phyloP scores from a whole-genome alignment of 2,888 invertebrate genomes.

The Tinea trinotella region DNA sequence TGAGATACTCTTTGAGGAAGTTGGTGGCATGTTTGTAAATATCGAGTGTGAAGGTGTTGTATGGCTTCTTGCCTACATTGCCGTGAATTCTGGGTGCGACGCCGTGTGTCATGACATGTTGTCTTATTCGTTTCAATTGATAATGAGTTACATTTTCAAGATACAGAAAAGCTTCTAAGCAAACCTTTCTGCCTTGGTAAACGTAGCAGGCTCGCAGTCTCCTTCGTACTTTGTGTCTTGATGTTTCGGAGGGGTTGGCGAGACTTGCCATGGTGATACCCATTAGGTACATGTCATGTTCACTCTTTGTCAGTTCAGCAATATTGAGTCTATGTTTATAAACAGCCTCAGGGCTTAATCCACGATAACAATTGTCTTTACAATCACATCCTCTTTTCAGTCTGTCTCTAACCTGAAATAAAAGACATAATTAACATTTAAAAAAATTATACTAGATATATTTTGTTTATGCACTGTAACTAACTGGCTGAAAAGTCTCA shows the following conservation, averaged over 20 bases:
- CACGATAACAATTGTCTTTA: constrained; percentile 82
- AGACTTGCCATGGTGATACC: constrained; percentile 88
- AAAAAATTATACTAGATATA: too few relatives aligned
- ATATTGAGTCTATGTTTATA: constrained; percentile 84
- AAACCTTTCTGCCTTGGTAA: constrained; percentile 83
- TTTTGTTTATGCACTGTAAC: too few relatives aligned
- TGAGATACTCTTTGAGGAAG: constrained; percentile 81
- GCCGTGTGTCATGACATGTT: constrained; percentile 84
- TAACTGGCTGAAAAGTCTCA: too few relatives aligned
- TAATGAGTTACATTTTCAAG: constrained; percentile 86
- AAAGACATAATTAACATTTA: too few relatives aligned
- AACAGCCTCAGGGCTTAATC: constrained; percentile 81
- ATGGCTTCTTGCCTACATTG: constrained; percentile 84
- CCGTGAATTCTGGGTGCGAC: constrained; percentile 85
- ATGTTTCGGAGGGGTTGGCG: constrained; percentile 81
- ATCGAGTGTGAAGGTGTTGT: constrained; percentile 84
- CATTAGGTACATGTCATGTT: constrained; percentile 89
- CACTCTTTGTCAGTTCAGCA: constrained; percentile 84
- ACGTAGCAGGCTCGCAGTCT: constrained; percentile 82
- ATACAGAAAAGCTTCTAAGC: constrained; percentile 84
- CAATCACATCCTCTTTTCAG: constrained; percentile 83
- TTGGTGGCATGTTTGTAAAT: constrained; percentile 85
- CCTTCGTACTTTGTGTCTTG: constrained; percentile 80
- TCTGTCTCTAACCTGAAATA: constrained; percentile 77
- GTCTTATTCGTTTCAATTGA: constrained; percentile 82